Evolutionary conservation across 2,113 vertebrate species (phyloP), one percentile per base, ranked within the genome.

Genomic region (Turnix velox): DNA sequence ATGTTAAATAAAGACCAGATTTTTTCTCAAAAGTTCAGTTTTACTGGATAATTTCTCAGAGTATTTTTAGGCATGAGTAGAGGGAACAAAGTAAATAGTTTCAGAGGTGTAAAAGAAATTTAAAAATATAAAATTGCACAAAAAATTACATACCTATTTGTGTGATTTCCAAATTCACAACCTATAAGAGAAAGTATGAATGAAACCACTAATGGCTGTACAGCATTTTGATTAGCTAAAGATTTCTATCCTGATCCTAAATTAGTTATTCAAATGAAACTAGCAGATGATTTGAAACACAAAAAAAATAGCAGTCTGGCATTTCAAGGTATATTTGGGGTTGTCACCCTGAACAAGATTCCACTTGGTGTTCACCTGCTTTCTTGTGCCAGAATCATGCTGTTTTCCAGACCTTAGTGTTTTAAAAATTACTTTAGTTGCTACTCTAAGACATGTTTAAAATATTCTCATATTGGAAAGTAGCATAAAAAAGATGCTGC

Each of bases 121-220:
- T n/a, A n/a, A n/a, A n/a, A n/a, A n/a, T n/a, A n/a, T n/a, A n/a
- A n/a, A n/a, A n/a, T n/a, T n/a, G n/a, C n/a, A n/a, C 0, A 45
- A 77, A 57, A 33, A 59, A 20, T n/a, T 42, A 97, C 96, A 97
- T 97, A 98, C 98, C 92, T 97, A 81, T 96, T 96, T 88, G 93
- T 82, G 77, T 92, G 95, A 92, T 97, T 93, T 57, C 73, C 97
- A 96, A 96, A 96, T 82, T 93, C 75, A 68, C 55, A 75, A 88
- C 93, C 97, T 98, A 12, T 73, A 97, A 95, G 8, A 89, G 71
- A 86, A 95, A 84, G 54, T 77, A 94, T 30, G 83, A 51, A 93
- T 84, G 51, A 81, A 87, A 74, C 71, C 16, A 25, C 93, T 95
- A 87, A 68, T 72, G 37, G 63, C 57, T 87, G 22, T 43, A 62